Base-by-base conservation (phyloP, 2,888 invertebrate genomes). In the Diachrysia chrysitis region DNA sequence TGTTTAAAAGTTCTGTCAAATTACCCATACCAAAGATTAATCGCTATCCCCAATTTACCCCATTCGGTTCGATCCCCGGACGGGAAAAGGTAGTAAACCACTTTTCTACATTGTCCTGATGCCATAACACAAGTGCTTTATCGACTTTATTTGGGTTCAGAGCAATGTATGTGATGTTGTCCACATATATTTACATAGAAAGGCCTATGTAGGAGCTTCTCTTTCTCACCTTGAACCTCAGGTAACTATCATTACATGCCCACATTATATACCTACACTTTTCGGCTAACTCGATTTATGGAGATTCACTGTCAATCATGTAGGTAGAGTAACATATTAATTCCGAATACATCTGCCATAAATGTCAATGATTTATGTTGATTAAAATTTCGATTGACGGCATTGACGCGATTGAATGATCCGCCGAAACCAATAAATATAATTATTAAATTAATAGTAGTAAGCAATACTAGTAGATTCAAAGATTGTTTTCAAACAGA, bases 241-340 rank as follows among this genome's bases (percentile, higher is more conserved):
- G n/a, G 42, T 42, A n/a, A n/a, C n/a, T n/a, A 42, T 42, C 10
- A 32, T 10, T 32, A 10, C 10, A 32, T 32, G 10, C 7, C 0
- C 10, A 7, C 10, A 32, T 37, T 42, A 21, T 21, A 19, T 51
- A 12, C 48, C 48, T 19, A 51, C 48, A 4, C 21, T 21, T 51
- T 51, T 19, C 19, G 48, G 12, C 21, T 19, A 21, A 21, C 21
- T 51, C 19, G 48, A 51, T 51, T 51, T 51, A 51, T 51, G 21
- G 48, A 51, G 48, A 42, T 42, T n/a, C n/a, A n/a, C 21, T 51
- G 48, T 21, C 21, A 51, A 51, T 51, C 48, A 51, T 51, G 48
- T 19, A 21, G 48, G 48, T 51, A 19, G 19, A 51, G 42, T 42
- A 21, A 51, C 19, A 51, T 21, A 51, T 51, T 51, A 19, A 51